Conservation (phyloP, 2,888 invertebrate species). For the Ypsolopha sequella region DNA sequence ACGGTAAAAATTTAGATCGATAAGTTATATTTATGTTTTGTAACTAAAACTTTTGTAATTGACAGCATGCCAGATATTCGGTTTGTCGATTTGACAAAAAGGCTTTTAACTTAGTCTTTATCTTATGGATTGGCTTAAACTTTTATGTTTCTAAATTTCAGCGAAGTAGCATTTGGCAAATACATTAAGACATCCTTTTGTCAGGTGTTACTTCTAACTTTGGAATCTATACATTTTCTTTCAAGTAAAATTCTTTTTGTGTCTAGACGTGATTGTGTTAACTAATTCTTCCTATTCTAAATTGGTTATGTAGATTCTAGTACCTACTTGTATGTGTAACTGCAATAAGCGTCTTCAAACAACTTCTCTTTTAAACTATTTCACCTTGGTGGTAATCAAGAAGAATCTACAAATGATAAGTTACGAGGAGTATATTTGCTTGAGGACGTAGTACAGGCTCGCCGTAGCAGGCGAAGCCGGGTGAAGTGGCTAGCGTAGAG, state of each 20-base stretch:
- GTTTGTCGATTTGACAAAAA: constrained; percentile 40
- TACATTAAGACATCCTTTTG: neutral
- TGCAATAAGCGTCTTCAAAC: constrained; percentile 26
- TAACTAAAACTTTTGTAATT: constrained; percentile 51
- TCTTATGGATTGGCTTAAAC: constrained; percentile 50
- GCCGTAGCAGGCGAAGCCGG: constrained; percentile 42
- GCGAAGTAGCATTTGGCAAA: neutral
- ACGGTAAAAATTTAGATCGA: constrained; percentile 56
- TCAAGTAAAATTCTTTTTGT: constrained; percentile 23
- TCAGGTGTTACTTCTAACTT: neutral
- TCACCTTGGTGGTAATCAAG: neutral
- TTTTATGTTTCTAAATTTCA: constrained; percentile 47
- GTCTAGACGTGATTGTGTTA: constrained; percentile 65
- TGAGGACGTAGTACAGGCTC: constrained; percentile 14
- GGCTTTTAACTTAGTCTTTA: constrained; percentile 47
- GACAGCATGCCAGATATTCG: constrained; percentile 57
- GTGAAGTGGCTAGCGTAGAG: constrained; percentile 59
- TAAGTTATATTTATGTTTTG: constrained; percentile 27
- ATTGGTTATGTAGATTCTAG: constrained; percentile 54
- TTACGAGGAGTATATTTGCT: constrained; percentile 16
- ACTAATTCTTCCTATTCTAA: constrained; percentile 40
- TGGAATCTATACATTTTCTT: constrained; percentile 5
- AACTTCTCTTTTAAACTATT: constrained; percentile 23
- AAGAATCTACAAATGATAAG: too few relatives aligned
- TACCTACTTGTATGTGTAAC: constrained; percentile 29